Evolutionary conservation across 2,888 invertebrate species (phyloP), one percentile per base, ranked within the genome.

Genomic region (Ptycholaimellus sp.): DNA sequence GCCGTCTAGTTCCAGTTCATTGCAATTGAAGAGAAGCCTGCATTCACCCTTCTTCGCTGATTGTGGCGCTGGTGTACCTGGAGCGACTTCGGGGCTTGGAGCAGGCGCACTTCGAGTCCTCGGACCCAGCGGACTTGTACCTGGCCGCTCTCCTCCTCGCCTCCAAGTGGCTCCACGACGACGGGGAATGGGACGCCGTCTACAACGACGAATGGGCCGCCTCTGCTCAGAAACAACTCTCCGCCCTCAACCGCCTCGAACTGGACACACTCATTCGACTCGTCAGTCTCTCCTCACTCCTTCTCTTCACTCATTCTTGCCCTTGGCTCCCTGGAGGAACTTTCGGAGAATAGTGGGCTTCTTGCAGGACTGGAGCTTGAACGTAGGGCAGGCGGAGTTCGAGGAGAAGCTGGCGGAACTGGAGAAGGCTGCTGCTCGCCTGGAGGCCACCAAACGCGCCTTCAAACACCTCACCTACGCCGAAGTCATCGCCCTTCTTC

Each of bases 61-160:
- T 90, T 48, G 70, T 90, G 52, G 85, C 90, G 21, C 67, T 93
- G 54, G 69, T 90, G 31, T 93, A 93, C 63, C 68, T 90, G 50
- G 85, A 90, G 64, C 71, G 87, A 45, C 69, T 93, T 37, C 74
- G 76, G 58, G 49, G 54, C 18, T 17, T 9, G 42, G 77, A 81
- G 65, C 75, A 78, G 1, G 72, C 74, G 47, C 87, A 83, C 62
- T 68, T 87, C 42, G 70, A 73, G 48, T 66, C 70, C 51, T 72
- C 81, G 35, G 72, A 77, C 22, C 83, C 90, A 21, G 76, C 80
- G 22, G 83, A 90, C 59, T 70, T 93, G 40, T 90, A 90, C 62
- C 70, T 93, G 40, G 77, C 90, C 43, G 82, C 90, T 40, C 67
- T 90, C 72, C 87, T 83, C 76, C 75, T 90, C 50, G 85, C 90